Evolutionary conservation across 2,888 invertebrate species (phyloP), one percentile per base, ranked within the genome.

Genomic region (Therioaphis trifolii): DNA sequence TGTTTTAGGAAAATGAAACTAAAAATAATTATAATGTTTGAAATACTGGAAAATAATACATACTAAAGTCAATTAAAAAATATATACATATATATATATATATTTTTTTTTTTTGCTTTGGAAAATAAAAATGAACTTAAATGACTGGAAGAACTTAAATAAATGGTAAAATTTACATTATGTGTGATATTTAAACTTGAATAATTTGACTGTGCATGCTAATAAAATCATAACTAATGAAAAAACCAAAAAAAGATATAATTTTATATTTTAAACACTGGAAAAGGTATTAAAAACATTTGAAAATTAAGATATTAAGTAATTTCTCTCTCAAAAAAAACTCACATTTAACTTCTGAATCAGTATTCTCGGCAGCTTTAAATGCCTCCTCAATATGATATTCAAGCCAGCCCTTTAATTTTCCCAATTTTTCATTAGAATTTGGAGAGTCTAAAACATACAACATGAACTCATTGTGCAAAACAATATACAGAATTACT

Each of bases 61-160:
- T n/a, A n/a, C n/a, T n/a, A n/a, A n/a, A n/a, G n/a, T n/a, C n/a
- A n/a, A n/a, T n/a, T n/a, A n/a, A n/a, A n/a, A 43, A 72, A 72
- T 72, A 35, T 21, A n/a, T 15, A 21, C n/a, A n/a, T n/a, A n/a
- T n/a, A n/a, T n/a, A n/a, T n/a, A n/a, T n/a, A n/a, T n/a, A n/a
- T n/a, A n/a, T n/a, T n/a, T 27, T 27, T 61, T 61, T 21, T 21
- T 61, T 12, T 27, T 61, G 21, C 3, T 21, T 61, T 21, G 9
- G 21, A 14, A 46, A 63, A 18, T 4, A 29, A 61, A 46, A 5
- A 35, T 18, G 21, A 52, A 77, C 68, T 7, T n/a, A n/a, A 1
- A 7, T 43, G 15, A 80, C 72, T 80, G 80, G 80, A 80, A 80
- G 80, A 80, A 80, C 80, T 61, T 80, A 80, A 80, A 80, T 77